Conservation (phyloP, 2,888 invertebrate species). For the Machimus rusticus region DNA sequence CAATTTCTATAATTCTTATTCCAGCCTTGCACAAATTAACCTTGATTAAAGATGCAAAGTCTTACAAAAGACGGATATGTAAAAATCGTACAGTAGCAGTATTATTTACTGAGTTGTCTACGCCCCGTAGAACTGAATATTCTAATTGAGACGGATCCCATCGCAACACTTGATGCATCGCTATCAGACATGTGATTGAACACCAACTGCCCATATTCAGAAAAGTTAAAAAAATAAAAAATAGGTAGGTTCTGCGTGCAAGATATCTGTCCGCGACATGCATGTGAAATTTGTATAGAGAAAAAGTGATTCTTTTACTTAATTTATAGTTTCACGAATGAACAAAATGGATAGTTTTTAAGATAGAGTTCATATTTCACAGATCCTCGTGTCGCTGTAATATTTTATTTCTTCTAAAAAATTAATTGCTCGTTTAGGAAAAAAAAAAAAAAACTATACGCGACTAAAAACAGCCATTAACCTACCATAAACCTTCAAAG, state of each 20-base stretch:
- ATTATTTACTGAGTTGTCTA: not conserved
- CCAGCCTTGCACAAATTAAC: not conserved
- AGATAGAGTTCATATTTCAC: not conserved
- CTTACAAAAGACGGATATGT: not conserved
- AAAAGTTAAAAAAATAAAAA: not conserved
- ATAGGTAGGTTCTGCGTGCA: not conserved
- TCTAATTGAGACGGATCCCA: not conserved
- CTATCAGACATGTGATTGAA: not conserved
- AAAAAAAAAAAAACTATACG: not conserved
- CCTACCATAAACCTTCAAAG: not conserved
- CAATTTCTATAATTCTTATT: not conserved
- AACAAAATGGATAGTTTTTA: not conserved
- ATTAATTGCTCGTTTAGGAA: not conserved
- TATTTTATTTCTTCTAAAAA: not conserved
- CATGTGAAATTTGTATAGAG: not conserved
- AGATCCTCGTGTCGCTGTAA: not conserved
- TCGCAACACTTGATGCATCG: not conserved
- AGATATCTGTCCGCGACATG: not conserved
- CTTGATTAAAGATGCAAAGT: not conserved
- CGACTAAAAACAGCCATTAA: not conserved
- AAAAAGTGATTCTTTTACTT: not conserved
- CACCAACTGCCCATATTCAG: not conserved
- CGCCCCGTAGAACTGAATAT: not conserved
- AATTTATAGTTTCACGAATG: not conserved
- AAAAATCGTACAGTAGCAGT: not conserved